These are phyloP conservation scores for Lepus timidus DNA, from an alignment of 2,113 vertebrate genomes.

Conservation along the genomic window DNA sequence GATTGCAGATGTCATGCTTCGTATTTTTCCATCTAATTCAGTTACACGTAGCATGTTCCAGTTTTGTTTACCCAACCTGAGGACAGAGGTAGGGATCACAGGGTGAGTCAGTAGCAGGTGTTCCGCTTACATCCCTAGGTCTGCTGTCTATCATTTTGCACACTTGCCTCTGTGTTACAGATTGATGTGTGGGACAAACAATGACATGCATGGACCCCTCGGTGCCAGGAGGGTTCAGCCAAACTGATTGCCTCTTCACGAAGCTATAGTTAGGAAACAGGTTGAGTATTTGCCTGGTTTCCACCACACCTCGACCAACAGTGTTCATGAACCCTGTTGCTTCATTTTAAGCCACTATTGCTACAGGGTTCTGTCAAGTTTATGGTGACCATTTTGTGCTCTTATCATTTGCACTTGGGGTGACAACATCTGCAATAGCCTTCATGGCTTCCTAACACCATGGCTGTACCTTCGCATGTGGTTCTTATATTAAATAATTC, in stretches of 20 bases:
- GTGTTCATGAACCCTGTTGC: not conserved
- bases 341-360: not conserved
- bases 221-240: not conserved
- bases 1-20: not conserved
- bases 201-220: not conserved
- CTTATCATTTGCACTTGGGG: not conserved
- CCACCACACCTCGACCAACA: not conserved
- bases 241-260: not conserved
- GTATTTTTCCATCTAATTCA: not conserved
- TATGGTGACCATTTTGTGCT: not conserved
- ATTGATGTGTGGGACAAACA: not conserved
- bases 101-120: accelerated
- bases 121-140: not conserved
- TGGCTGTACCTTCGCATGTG: not conserved
- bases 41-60: not conserved
- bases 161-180: not conserved
- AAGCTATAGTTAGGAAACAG: too few species aligned
- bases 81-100: not conserved
- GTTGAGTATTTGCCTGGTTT: not conserved
- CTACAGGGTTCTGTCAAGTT: not conserved
- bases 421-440: too few species aligned
- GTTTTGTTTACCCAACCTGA: not conserved
- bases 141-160: not conserved
- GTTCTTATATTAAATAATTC: not conserved
- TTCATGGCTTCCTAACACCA: not conserved